phyloP scores from a whole-genome alignment of 2,113 vertebrate species.

The Empidonax traillii region DNA sequence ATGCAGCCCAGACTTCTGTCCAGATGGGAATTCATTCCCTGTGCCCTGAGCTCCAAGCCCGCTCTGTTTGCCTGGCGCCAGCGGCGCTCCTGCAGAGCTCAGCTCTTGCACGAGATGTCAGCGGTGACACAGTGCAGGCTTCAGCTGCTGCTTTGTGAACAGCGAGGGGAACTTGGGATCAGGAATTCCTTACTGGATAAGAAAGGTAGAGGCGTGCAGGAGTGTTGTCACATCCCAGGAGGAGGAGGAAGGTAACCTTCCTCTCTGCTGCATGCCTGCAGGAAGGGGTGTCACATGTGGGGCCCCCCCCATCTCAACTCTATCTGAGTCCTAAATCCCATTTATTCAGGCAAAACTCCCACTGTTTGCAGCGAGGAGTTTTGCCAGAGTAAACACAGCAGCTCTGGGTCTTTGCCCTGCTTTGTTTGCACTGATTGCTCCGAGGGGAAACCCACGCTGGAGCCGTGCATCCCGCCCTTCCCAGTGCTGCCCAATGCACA shows the following conservation, averaged over 20 bases:
- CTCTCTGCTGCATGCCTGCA: background rate
- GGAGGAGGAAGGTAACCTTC: background rate
- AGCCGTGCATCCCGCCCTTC: background rate
- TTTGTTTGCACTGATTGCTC: background rate
- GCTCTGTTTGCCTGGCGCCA: background rate
- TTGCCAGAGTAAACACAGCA: background rate
- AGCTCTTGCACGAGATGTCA: background rate
- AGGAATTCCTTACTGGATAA: background rate
- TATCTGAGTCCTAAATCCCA: background rate
- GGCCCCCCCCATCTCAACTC: background rate
- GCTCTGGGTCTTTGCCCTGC: background rate
- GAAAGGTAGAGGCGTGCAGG: background rate
- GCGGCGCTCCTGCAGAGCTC: background rate
- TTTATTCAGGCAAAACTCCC: background rate
- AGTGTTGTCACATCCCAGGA: background rate
- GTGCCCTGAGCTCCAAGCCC: background rate
- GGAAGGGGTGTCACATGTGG: background rate
- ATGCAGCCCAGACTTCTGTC: conserved; percentile 1
- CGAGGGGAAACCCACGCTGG: background rate
- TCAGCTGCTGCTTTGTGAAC: background rate
- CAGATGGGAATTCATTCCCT: background rate
- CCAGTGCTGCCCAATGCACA: rapidly evolving
- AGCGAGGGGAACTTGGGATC: rapidly evolving
- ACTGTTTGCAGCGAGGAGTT: rapidly evolving
- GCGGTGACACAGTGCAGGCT: background rate